A percentile compares a stretch with the other conserved stretches of the same genome.
Evolutionary conservation across 2,888 invertebrate species (phyloP).

Genomic region (Hermaeophaga mercurialis): DNA sequence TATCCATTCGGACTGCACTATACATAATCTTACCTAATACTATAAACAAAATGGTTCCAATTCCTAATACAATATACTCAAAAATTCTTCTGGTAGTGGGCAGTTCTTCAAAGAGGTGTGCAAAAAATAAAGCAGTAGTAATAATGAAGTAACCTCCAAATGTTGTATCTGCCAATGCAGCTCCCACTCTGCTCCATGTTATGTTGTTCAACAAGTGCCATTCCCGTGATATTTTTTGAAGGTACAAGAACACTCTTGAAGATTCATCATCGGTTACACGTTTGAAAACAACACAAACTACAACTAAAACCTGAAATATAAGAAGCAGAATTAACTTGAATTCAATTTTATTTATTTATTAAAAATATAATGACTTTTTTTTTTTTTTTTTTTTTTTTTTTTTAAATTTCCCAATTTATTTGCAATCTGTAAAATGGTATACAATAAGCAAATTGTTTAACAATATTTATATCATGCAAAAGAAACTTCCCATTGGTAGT

Average conservation of each 20-base stretch:
- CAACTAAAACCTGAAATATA: slow-evolving; percentile 65
- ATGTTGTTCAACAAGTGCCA: slow-evolving; percentile 77
- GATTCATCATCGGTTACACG: slow-evolving; percentile 76
- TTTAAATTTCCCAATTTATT: too few relatives aligned
- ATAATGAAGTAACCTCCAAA: slow-evolving; percentile 75
- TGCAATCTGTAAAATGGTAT: too few relatives aligned
- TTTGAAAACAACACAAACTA: slow-evolving; percentile 71
- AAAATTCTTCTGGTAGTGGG: slow-evolving; percentile 66
- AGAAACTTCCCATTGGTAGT: too few relatives aligned
- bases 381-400: too few relatives aligned
- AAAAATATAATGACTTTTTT: too few relatives aligned
- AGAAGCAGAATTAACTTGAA: too few relatives aligned
- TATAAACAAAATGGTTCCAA: slow-evolving; percentile 72
- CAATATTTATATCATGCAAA: too few relatives aligned
- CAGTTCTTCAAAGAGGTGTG: slow-evolving; percentile 69
- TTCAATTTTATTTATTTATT: too few relatives aligned
- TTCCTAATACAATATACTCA: slow-evolving; percentile 71
- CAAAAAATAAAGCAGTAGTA: slow-evolving; percentile 70
- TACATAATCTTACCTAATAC: slow-evolving; percentile 67
- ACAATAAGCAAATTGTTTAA: too few relatives aligned
- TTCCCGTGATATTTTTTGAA: slow-evolving; percentile 74
- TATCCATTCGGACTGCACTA: too few relatives aligned
- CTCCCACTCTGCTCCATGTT: slow-evolving; percentile 74
- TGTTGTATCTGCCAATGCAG: slow-evolving; percentile 69
- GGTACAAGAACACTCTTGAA: slow-evolving; percentile 67